phyloP scores from a whole-genome alignment of 2,113 vertebrate species.

The Atherinomorus stipes region DNA sequence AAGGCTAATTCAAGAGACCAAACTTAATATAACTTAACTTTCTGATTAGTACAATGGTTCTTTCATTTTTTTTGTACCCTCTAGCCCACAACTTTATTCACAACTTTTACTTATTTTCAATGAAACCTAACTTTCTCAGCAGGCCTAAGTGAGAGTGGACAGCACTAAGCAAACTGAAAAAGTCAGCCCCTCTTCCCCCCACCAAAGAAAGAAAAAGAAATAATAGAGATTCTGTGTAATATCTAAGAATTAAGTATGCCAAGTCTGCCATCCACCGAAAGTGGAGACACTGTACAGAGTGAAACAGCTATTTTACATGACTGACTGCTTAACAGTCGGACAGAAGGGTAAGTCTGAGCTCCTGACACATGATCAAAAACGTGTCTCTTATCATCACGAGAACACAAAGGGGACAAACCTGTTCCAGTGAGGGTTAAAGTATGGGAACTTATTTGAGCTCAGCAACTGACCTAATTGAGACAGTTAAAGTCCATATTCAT shows the following conservation, averaged over 20 bases:
- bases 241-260: conserved; percentile 17
- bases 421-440: neutral
- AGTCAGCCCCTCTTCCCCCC: neutral
- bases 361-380: conserved; percentile 30
- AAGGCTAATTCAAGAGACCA: conserved; percentile 89
- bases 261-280: neutral
- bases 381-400: neutral
- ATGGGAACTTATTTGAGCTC: conserved; percentile 8
- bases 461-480: conserved; percentile 8
- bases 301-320: conserved; percentile 43
- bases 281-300: conserved; percentile 45
- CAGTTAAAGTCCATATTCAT: neutral
- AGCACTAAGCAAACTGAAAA: conserved; percentile 31
- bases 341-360: conserved; percentile 44
- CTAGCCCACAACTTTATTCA: conserved; percentile 40
- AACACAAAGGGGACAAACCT: conserved; percentile 7
- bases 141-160: conserved; percentile 39
- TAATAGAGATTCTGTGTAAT: conserved; percentile 21
- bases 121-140: conserved; percentile 36
- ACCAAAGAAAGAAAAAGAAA: neutral
- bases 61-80: conserved; percentile 47
- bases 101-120: conserved; percentile 32
- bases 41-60: conserved; percentile 66
- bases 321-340: conserved; percentile 38
- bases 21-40: conserved; percentile 85